phyloP scores from a whole-genome alignment of 2,888 invertebrate genomes.

The Phyllotreta cruciferae region DNA sequence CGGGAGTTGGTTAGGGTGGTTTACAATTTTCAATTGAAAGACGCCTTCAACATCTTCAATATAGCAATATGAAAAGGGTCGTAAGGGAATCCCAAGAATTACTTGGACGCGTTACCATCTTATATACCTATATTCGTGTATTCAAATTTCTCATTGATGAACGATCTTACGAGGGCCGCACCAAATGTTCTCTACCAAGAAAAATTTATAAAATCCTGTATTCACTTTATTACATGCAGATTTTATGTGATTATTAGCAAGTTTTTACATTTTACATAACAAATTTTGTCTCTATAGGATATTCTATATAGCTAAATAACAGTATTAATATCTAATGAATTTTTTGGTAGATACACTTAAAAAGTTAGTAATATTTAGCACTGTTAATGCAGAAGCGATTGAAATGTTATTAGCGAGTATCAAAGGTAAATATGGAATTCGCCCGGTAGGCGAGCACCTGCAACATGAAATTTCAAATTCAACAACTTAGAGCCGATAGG shows the following conservation, averaged over 20 bases:
- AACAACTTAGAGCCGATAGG: constrained; percentile 18
- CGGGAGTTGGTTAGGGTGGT: constrained; percentile 56
- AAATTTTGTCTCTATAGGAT: too few species aligned
- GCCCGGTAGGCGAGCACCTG: neutral
- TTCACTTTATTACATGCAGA: too few species aligned
- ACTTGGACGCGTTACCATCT: constrained; percentile 53
- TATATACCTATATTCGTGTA: constrained; percentile 36
- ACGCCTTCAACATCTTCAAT: constrained; percentile 56
- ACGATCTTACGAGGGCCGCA: constrained; percentile 7
- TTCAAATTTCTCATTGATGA: constrained; percentile 24
- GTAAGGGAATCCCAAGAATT: constrained; percentile 53
- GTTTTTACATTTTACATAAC: too few species aligned
- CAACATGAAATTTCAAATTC: constrained; percentile 33
- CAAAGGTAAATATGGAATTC: neutral
- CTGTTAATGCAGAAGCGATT: too few species aligned
- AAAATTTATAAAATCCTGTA: too few species aligned
- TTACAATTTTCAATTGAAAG: constrained; percentile 60
- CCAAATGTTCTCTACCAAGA: neutral
- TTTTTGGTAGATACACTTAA: neutral
- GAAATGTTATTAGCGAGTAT: too few species aligned
- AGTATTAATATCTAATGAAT: too few species aligned
- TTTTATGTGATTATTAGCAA: too few species aligned
- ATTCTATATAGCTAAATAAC: too few species aligned
- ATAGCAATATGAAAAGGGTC: constrained; percentile 58
- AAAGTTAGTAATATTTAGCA: neutral